Conservation (phyloP, 2,797 vertebrate genomes). For the Lacerta bilineata region DNA sequence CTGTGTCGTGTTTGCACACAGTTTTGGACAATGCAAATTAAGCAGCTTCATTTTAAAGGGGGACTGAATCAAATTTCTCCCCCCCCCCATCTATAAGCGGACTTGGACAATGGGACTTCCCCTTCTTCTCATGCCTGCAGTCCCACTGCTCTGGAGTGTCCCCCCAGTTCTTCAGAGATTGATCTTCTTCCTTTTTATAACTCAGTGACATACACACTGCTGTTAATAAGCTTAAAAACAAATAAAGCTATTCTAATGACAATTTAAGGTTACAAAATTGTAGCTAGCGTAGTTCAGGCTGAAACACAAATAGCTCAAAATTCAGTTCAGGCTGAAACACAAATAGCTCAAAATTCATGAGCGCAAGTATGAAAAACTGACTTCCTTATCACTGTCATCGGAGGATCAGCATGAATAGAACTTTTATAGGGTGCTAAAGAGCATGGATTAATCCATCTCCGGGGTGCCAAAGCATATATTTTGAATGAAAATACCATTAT, state of each 20-base stretch:
- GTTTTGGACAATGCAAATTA: too few species aligned
- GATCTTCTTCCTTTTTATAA: too few species aligned
- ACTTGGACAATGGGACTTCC: too few species aligned
- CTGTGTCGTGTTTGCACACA: too few species aligned
- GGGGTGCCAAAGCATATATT: conserved; percentile 48
- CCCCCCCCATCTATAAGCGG: too few species aligned
- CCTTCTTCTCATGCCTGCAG: too few species aligned
- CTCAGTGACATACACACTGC: too few species aligned
- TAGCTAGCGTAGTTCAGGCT: background rate
- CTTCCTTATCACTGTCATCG: background rate
- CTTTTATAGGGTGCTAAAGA: conserved; percentile 18
- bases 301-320: conserved; percentile 7
- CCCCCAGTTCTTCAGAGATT: too few species aligned
- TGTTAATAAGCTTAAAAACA: too few species aligned
- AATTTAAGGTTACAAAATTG: background rate
- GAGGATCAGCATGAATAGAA: conserved; percentile 23
- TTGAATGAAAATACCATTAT: conserved; percentile 62
- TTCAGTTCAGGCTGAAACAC: background rate
- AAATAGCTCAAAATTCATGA: conserved; percentile 17
- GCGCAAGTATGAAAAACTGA: background rate
- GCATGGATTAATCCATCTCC: conserved; percentile 11
- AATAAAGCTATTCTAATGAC: background rate
- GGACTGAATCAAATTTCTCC: too few species aligned
- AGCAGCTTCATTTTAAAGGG: too few species aligned
- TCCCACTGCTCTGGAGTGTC: too few species aligned